phyloP scores from a whole-genome alignment of 2,797 vertebrate genomes.

The Discoglossus pictus region DNA sequence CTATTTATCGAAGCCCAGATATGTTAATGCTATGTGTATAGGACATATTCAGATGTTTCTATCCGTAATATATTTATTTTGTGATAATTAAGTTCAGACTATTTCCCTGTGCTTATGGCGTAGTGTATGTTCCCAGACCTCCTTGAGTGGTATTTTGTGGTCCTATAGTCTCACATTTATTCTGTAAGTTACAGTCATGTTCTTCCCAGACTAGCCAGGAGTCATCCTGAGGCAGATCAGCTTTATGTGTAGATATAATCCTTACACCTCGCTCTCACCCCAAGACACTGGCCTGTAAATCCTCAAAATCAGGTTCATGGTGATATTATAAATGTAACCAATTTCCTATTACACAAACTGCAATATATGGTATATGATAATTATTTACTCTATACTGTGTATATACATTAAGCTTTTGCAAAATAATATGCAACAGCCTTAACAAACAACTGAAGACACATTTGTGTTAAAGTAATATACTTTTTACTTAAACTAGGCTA shows the following conservation, averaged over 20 bases:
- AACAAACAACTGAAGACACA: too few species aligned
- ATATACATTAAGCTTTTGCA: too few species aligned
- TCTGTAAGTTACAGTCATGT: conserved; percentile 20
- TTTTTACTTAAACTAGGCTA: too few species aligned
- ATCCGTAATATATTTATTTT: too few species aligned
- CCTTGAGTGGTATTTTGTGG: neutral
- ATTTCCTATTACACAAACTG: conserved; percentile 1
- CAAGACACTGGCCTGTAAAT: neutral
- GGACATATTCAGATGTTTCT: too few species aligned
- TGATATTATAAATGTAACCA: neutral
- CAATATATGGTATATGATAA: too few species aligned
- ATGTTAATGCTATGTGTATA: too few species aligned
- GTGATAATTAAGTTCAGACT: too few species aligned
- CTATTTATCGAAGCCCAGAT: too few species aligned
- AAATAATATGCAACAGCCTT: too few species aligned
- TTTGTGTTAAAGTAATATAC: too few species aligned
- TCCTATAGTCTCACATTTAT: conserved; percentile 4
- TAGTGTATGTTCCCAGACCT: conserved; percentile 7
- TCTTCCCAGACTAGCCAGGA: conserved; percentile 12
- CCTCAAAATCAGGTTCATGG: neutral
- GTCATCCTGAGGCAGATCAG: conserved; percentile 1
- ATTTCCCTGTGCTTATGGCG: conserved; percentile 11
- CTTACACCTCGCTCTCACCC: neutral
- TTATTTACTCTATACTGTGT: too few species aligned
- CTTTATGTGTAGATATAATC: neutral